Conservation (phyloP, 2,113 vertebrate genomes). For the Urocolius indicus region DNA sequence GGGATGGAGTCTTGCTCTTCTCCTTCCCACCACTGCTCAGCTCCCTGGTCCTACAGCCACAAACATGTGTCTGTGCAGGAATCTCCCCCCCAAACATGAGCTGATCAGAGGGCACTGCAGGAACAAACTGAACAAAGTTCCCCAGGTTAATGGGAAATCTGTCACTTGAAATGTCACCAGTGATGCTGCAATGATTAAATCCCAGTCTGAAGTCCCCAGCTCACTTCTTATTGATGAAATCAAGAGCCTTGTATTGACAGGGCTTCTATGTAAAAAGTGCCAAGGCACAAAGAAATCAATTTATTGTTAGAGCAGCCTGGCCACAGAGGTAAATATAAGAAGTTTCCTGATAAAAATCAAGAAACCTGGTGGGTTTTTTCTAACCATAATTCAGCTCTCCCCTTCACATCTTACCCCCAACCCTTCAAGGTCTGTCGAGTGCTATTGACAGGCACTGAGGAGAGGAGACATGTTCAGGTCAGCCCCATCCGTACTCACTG, state of each 20-base stretch:
- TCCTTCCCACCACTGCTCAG: background rate
- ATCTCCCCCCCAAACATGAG: background rate
- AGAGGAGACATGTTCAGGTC: no score
- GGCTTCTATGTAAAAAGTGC: background rate
- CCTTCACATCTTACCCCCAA: background rate
- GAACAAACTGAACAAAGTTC: background rate
- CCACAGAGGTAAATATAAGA: background rate
- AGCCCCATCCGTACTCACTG: no score
- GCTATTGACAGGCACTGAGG: no score
- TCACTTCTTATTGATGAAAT: constrained; percentile 24
- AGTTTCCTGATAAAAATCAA: background rate
- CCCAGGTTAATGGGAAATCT: constrained; percentile 25
- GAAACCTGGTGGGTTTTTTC: background rate
- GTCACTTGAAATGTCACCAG: background rate
- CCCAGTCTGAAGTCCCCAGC: background rate
- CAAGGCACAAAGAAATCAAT: constrained; percentile 11
- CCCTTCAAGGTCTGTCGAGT: background rate
- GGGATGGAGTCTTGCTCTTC: rapidly evolving
- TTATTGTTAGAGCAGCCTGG: background rate
- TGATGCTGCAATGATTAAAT: background rate
- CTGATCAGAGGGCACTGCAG: background rate
- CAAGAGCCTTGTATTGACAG: background rate
- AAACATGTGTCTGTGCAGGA: background rate
- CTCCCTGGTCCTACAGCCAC: background rate
- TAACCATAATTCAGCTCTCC: background rate